phyloP scores from a whole-genome alignment of 2,888 invertebrate species.

The Oegoconia quadripuncta region DNA sequence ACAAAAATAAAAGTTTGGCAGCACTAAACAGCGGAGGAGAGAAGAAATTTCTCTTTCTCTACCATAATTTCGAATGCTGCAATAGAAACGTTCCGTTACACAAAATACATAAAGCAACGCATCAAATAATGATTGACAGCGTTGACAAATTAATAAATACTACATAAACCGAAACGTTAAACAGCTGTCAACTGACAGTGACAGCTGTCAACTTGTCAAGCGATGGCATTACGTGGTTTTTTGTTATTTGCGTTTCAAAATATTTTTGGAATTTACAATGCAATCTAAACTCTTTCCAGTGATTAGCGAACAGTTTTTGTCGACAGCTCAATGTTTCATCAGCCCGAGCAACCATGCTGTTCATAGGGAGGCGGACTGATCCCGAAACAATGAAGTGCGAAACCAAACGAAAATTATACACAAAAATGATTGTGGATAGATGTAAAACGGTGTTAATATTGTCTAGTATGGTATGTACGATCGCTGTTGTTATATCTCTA shows the following conservation, averaged over 20 bases:
- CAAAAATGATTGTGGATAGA: slow-evolving; percentile 63
- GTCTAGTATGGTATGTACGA: slow-evolving; percentile 64
- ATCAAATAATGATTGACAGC: neutral
- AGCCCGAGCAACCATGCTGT: slow-evolving; percentile 52
- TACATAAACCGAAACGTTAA: slow-evolving; percentile 7
- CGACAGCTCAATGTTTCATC: slow-evolving; percentile 34
- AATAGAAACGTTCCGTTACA: slow-evolving; percentile 1
- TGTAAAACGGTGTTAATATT: slow-evolving; percentile 66
- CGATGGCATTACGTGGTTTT: slow-evolving; percentile 64
- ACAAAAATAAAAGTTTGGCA: too few relatives aligned
- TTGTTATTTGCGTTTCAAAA: slow-evolving; percentile 58
- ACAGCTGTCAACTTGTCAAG: slow-evolving; percentile 33
- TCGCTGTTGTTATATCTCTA: slow-evolving; percentile 62
- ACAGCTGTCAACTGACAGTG: slow-evolving; percentile 20
- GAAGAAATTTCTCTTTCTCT: too few relatives aligned
- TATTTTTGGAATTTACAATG: slow-evolving; percentile 57
- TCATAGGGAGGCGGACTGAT: slow-evolving; percentile 56
- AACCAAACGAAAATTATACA: slow-evolving; percentile 39
- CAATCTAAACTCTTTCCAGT: slow-evolving; percentile 50
- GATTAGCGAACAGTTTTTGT: slow-evolving; percentile 41
- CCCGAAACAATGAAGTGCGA: slow-evolving; percentile 56
- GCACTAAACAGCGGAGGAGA: too few relatives aligned
- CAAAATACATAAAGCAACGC: neutral
- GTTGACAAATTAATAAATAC: neutral
- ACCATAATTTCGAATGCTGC: slow-evolving; percentile 5